Percentiles rank a stretch among this genome's conserved stretches.
Conservation (phyloP, 2,113 vertebrate species). For the Plotosus lineatus region DNA sequence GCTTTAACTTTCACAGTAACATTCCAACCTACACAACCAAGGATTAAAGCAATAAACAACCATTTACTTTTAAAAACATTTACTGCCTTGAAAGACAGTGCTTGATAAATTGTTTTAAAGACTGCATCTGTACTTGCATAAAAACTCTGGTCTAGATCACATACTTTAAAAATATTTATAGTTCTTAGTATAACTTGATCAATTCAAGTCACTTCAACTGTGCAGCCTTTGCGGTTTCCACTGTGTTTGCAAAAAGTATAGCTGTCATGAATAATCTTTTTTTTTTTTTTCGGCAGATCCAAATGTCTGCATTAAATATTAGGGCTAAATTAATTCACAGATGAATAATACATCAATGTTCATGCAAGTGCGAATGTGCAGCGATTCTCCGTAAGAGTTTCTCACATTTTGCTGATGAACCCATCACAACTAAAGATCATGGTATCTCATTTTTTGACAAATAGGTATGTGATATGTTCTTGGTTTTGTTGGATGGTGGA, state of each 20-base stretch:
- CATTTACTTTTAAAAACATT: not conserved
- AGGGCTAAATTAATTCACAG: slow-evolving; percentile 7
- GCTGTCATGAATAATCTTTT: not conserved
- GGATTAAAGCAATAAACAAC: not conserved
- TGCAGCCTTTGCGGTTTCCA: not conserved
- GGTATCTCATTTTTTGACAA: slow-evolving; percentile 10
- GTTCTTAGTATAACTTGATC: not conserved
- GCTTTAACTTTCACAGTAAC: not conserved
- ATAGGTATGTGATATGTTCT: not conserved
- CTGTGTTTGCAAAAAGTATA: not conserved
- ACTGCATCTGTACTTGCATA: not conserved
- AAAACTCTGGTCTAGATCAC: not conserved
- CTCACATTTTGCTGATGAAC: slow-evolving; percentile 34
- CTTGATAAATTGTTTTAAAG: not conserved
- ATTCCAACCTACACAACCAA: not conserved
- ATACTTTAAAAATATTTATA: not conserved
- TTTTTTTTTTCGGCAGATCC: not conserved
- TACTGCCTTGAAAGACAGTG: not conserved
- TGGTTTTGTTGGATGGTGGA: not conserved
- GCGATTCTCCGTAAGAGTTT: slow-evolving; percentile 27
- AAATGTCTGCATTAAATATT: slow-evolving; percentile 24
- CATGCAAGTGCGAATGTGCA: slow-evolving; percentile 14
- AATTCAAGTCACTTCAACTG: not conserved
- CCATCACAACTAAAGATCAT: slow-evolving; percentile 5
- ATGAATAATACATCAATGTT: slow-evolving; percentile 41